phyloP scores from a whole-genome alignment of 2,888 invertebrate genomes.

The Calliscelio sp. region DNA sequence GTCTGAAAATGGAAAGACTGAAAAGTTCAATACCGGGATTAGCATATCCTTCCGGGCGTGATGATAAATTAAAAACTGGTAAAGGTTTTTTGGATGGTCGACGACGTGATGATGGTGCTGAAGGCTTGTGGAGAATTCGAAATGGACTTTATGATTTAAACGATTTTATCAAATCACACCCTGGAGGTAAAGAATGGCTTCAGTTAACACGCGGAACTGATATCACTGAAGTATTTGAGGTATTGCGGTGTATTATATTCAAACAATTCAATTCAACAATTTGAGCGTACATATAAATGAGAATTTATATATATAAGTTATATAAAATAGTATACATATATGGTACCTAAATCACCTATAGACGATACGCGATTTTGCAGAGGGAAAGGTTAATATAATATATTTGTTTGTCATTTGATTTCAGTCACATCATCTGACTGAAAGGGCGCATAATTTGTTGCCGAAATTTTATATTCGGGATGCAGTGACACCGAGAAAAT shows the following conservation, averaged over 20 bases:
- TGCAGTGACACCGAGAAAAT: constrained; percentile 89
- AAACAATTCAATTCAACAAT: too few species aligned
- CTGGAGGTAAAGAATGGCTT: constrained; percentile 94
- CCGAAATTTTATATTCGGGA: constrained; percentile 89
- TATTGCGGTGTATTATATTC: too few species aligned
- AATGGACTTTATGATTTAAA: constrained; percentile 94
- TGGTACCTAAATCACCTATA: too few species aligned
- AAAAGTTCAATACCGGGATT: constrained; percentile 87
- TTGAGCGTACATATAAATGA: too few species aligned
- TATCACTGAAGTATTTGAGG: constrained; percentile 93
- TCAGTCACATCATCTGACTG: constrained; percentile 89
- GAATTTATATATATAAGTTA: too few species aligned
- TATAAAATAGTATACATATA: too few species aligned
- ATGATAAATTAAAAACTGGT: constrained; percentile 86
- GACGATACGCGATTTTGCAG: too few species aligned
- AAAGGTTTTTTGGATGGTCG: constrained; percentile 89
- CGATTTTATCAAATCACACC: constrained; percentile 92
- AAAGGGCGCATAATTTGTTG: constrained; percentile 88
- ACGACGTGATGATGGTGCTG: constrained; percentile 90
- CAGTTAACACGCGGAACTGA: constrained; percentile 91
- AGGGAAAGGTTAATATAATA: too few species aligned
- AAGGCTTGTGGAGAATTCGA: constrained; percentile 92
- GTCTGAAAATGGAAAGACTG: constrained; percentile 57
- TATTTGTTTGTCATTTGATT: constrained; percentile 6
- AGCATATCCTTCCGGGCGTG: constrained; percentile 85